Conservation (phyloP, 2,113 vertebrate genomes). For the Dasyurus viverrinus region DNA sequence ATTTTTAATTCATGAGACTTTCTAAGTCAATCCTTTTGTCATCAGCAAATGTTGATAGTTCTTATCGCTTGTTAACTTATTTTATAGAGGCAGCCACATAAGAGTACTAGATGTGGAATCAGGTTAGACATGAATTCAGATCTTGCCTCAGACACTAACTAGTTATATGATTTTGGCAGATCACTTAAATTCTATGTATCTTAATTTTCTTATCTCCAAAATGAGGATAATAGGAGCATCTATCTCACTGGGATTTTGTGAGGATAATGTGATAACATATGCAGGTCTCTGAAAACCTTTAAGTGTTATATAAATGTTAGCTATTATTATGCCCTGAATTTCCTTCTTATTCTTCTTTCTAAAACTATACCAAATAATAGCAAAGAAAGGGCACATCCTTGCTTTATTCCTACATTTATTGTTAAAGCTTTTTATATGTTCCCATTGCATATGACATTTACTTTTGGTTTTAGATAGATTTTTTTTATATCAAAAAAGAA, state of each 20-base stretch:
- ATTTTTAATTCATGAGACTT: too few relatives aligned
- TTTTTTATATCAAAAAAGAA: neutral
- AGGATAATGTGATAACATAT: neutral
- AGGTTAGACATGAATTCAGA: neutral
- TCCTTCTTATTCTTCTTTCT: neutral
- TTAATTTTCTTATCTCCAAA: neutral
- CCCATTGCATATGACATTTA: neutral
- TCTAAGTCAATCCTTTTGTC: neutral
- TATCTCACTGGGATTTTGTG: neutral
- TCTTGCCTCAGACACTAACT: neutral
- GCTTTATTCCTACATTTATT: neutral
- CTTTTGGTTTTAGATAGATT: neutral
- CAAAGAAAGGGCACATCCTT: neutral
- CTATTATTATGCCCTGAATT: neutral
- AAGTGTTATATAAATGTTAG: neutral
- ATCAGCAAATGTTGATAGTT: neutral
- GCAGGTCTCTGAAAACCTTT: neutral
- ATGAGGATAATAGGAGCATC: neutral
- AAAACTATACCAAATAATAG: neutral
- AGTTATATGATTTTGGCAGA: neutral
- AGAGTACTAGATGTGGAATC: neutral
- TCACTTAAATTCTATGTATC: neutral
- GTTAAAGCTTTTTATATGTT: neutral
- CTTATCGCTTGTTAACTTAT: neutral
- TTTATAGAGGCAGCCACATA: neutral